Conservation (phyloP, 1,140 invertebrate genomes). For the Drosophila yakuba region DNA sequence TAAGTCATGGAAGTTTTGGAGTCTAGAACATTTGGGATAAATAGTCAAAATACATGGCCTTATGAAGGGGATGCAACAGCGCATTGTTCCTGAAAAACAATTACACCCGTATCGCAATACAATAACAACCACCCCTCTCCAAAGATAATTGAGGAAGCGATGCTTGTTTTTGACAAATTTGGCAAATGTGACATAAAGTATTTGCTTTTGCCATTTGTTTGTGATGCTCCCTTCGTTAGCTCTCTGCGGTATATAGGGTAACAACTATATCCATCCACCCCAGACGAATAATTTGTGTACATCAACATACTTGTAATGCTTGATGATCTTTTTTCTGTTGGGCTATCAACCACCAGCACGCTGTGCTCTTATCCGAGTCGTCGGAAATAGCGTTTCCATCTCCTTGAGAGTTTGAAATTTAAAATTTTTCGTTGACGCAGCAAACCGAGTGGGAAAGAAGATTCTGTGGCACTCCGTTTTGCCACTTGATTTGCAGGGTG, state of each 20-base stretch:
- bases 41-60: neutral
- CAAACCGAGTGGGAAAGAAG: slow-evolving; percentile 7
- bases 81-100: neutral
- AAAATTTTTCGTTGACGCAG: slow-evolving; percentile 13
- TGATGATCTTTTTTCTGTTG: slow-evolving; percentile 32
- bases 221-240: slow-evolving; percentile 11
- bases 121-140: neutral
- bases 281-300: slow-evolving; percentile 24
- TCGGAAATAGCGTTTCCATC: neutral
- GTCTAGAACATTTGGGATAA: neutral
- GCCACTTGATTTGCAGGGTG: slow-evolving; percentile 59
- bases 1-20: too few relatives aligned
- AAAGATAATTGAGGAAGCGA: neutral
- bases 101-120: neutral
- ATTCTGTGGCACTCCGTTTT: slow-evolving; percentile 21
- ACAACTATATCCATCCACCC: slow-evolving; percentile 24
- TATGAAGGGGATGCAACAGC: neutral
- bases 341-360: slow-evolving; percentile 10
- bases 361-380: neutral
- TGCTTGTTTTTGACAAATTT: slow-evolving; percentile 4
- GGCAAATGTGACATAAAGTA: slow-evolving; percentile 28
- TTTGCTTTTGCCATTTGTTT: slow-evolving; percentile 6
- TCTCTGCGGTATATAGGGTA: slow-evolving; percentile 9
- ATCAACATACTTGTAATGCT: slow-evolving; percentile 34
- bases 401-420: slow-evolving; percentile 38